phyloP scores from a whole-genome alignment of 2,113 vertebrate species.

The Chaenocephalus aceratus region DNA sequence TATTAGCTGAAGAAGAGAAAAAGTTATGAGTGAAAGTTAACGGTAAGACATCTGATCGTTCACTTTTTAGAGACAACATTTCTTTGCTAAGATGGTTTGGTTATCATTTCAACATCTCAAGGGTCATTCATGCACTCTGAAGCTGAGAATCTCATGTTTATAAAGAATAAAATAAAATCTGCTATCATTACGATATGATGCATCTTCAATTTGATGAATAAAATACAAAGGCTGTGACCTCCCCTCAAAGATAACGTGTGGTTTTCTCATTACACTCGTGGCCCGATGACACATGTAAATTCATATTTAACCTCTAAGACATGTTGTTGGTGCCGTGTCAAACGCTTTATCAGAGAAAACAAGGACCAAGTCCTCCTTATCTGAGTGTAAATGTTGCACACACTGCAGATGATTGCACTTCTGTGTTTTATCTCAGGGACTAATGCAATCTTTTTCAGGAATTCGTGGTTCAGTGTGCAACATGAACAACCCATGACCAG shows the following conservation, averaged over 20 bases:
- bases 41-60: neutral
- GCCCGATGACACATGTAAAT: conserved; percentile 65
- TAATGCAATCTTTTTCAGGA: conserved; percentile 79
- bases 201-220: conserved; percentile 22
- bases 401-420: conserved; percentile 47
- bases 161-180: neutral
- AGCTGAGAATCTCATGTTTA: conserved; percentile 2
- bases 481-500: conserved; percentile 29
- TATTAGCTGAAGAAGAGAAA: conserved; percentile 13
- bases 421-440: conserved; percentile 65
- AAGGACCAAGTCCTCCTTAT: conserved; percentile 67
- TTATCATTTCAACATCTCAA: conserved; percentile 16
- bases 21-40: conserved; percentile 2
- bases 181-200: neutral
- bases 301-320: conserved; percentile 82
- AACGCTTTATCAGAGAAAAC: conserved; percentile 77
- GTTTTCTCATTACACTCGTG: conserved; percentile 31
- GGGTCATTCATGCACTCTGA: conserved; percentile 26
- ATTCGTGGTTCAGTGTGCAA: conserved; percentile 65
- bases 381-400: conserved; percentile 73
- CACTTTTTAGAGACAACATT: conserved; percentile 11
- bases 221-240: conserved; percentile 10
- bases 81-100: conserved; percentile 1
- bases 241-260: conserved; percentile 4
- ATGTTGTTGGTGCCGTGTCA: conserved; percentile 75